Evolutionary conservation across 2,797 vertebrate genomes (phyloP).

Genomic region (Alfaro cultratus): DNA sequence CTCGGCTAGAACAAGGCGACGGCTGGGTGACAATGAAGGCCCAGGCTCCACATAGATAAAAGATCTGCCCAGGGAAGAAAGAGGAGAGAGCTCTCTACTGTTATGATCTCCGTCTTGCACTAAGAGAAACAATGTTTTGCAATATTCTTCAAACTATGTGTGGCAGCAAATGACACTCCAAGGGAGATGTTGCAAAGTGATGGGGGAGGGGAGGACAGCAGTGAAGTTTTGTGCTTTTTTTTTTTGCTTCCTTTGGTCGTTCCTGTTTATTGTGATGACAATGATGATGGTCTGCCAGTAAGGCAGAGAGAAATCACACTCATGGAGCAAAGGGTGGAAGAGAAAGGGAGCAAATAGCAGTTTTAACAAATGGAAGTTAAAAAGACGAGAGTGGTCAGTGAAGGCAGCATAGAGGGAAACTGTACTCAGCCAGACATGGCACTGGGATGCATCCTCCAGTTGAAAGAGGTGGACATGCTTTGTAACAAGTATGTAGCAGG

Average conservation of each 20-base stretch:
- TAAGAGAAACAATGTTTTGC: slow-evolving; percentile 26
- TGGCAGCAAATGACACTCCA: slow-evolving; percentile 58
- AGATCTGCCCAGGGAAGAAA: slow-evolving; percentile 56
- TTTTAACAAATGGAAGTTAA: slow-evolving; percentile 19
- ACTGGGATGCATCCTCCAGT: background rate
- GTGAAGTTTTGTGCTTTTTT: background rate
- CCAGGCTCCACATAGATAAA: slow-evolving; percentile 48
- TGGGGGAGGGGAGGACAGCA: slow-evolving; percentile 52
- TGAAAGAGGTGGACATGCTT: background rate
- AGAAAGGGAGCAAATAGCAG: slow-evolving; percentile 13
- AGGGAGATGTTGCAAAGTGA: slow-evolving; percentile 57
- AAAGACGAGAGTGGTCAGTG: slow-evolving; percentile 1
- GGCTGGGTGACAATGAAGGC: slow-evolving; percentile 21
- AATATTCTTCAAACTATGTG: slow-evolving; percentile 34
- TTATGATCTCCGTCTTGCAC: slow-evolving; percentile 35
- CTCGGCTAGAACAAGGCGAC: slow-evolving; percentile 49
- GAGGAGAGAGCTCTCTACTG: slow-evolving; percentile 37
- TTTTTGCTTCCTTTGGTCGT: background rate
- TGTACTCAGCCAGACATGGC: background rate
- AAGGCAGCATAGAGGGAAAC: background rate
- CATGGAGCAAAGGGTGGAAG: slow-evolving; percentile 11
- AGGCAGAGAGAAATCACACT: slow-evolving; percentile 10
- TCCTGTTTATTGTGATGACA: slow-evolving; percentile 22
- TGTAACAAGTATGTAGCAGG: background rate
- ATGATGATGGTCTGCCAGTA: slow-evolving; percentile 46